A percentile compares a stretch with the other conserved stretches of the same genome.
phyloP scores from a whole-genome alignment of 2,888 invertebrate genomes.

The Cephus nigrinus region DNA sequence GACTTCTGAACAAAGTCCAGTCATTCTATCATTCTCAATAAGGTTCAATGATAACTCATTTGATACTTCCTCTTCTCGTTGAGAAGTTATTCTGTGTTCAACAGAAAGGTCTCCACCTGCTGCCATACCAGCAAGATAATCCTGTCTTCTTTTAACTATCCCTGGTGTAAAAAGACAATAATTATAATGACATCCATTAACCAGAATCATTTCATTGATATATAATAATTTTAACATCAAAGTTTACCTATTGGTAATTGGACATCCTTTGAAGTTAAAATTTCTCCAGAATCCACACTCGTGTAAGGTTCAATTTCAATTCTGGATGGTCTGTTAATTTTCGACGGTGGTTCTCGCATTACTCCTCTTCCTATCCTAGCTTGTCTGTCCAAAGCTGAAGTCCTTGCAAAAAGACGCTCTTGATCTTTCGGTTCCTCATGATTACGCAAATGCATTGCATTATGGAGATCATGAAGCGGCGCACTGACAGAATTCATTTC shows the following conservation, averaged over 20 bases:
- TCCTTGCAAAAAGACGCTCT: background rate
- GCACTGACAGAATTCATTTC: background rate
- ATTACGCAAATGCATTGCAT: background rate
- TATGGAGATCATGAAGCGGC: background rate
- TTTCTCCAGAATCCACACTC: background rate
- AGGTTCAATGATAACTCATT: slow-evolving; percentile 8
- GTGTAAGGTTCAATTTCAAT: slow-evolving; percentile 3
- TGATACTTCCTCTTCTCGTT: slow-evolving; percentile 15
- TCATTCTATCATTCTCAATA: background rate
- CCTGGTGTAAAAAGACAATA: slow-evolving; percentile 20
- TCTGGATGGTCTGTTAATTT: background rate
- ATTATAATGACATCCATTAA: background rate
- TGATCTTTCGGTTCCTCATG: background rate
- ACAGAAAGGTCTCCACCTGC: slow-evolving; percentile 19
- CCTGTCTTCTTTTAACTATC: slow-evolving; percentile 32
- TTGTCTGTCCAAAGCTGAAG: slow-evolving; percentile 8
- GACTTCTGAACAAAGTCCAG: background rate
- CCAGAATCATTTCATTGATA: background rate
- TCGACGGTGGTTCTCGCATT: slow-evolving; percentile 1
- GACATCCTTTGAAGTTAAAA: slow-evolving; percentile 4
- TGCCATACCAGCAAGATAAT: slow-evolving; percentile 37
- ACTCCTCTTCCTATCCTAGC: background rate
- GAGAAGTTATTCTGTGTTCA: background rate
- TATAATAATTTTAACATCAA: background rate
- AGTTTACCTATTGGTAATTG: slow-evolving; percentile 25